Evolutionary conservation across 2,113 vertebrate genomes (phyloP), one percentile per base, ranked within the genome.

Genomic region (Coptodon bakossiorum): DNA sequence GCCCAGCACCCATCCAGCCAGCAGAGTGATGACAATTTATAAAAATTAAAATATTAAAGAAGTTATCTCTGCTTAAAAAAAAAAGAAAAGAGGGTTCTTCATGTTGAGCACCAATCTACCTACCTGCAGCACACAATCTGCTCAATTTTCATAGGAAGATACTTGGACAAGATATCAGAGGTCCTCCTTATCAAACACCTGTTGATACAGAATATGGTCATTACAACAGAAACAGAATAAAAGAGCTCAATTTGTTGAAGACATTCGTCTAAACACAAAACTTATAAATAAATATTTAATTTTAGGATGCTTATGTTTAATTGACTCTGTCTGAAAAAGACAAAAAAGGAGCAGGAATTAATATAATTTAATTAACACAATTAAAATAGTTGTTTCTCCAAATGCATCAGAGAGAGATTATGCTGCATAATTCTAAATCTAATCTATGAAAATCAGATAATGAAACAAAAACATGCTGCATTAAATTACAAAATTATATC

Each of bases 61-160:
- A 29, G 14, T 76, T 27, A 76, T 76, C 24, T 48, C 40, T 48
- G 40, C 40, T 48, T 27, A 16, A 76, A 76, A 76, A 34, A 31
- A 9, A 3, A 11, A 53, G n/a, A 3, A 66, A 38, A 63, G 3
- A 22, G 19, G 2, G 34, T 40, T 50, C 9, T 78, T 78, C 43
- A 78, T n/a, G 4, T 2, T 76, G 43, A 76, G 43, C n/a, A 40
- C 45, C 5, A 34, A 71, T 27, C 4, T 9, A 86, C 91, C 2
- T 96, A 99, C 98, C 98, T 98, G 96, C 99, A 99, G 92, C 98
- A 99, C 52, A 99, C 98, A 73, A 99, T 98, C 89, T 99, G 98
- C 89, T 99, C 99, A 4, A 99, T 97, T 93, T 99, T 99, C 93
- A 99, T 98, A 0, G 99, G 99, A n/a, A 99, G 96, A 88, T 99